A percentile compares a stretch with the other conserved stretches of the same genome.
Evolutionary conservation across 1,140 invertebrate genomes (phyloP).

Genomic region (Elymnias hypermnestra): DNA sequence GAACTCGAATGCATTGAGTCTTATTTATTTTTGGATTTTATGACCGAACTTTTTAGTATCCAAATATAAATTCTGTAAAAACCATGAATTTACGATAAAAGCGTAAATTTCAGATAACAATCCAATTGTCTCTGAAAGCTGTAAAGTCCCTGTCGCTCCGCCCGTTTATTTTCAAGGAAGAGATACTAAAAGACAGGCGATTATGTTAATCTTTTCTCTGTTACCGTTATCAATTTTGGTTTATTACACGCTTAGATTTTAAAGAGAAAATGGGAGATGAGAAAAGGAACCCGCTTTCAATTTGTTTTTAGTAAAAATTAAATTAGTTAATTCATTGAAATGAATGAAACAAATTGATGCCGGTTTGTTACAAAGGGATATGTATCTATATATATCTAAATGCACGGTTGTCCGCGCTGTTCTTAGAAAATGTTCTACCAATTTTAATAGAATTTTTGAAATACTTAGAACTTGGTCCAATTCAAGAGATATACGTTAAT

Average conservation of each 20-base stretch:
- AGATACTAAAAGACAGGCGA: slow-evolving; percentile 11
- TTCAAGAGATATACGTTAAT: too few species aligned
- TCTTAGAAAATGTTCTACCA: too few species aligned
- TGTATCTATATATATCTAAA: too few species aligned
- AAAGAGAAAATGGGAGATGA: background rate
- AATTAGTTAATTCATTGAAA: too few species aligned
- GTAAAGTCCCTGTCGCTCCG: slow-evolving; percentile 9
- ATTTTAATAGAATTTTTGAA: too few species aligned
- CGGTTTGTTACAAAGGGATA: too few species aligned
- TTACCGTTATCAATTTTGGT: slow-evolving; percentile 5
- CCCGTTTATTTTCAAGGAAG: slow-evolving; percentile 5
- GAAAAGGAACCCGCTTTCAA: background rate
- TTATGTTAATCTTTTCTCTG: slow-evolving; percentile 11
- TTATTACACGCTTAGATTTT: background rate
- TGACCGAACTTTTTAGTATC: background rate
- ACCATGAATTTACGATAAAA: slow-evolving; percentile 9
- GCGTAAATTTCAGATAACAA: slow-evolving; percentile 13
- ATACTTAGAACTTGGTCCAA: too few species aligned
- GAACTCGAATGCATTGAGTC: too few species aligned
- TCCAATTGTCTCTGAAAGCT: slow-evolving; percentile 10
- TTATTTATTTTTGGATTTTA: too few species aligned
- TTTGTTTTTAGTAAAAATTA: too few species aligned
- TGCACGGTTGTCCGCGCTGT: too few species aligned
- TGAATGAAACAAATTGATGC: too few species aligned
- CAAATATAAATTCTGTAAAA: slow-evolving; percentile 1